Evolutionary conservation across 2,113 vertebrate species (phyloP), one percentile per base, ranked within the genome.

Genomic region (Psilopsiagon aymara): DNA sequence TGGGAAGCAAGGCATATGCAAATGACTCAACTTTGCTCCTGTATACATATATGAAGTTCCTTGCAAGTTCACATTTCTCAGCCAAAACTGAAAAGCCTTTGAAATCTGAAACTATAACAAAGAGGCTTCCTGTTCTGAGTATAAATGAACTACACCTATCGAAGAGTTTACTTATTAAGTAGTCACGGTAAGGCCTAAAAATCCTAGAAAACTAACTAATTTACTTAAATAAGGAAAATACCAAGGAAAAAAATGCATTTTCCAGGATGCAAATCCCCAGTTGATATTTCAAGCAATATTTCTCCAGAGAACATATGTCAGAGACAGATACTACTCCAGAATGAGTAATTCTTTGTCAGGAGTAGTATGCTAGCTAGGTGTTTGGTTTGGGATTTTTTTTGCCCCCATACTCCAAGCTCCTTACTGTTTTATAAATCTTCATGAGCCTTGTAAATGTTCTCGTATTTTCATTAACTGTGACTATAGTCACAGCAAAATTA

Each of bases 401-500:
- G 69, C 13, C 4, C 4, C 2, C 3, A 1, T 7, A 66, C 64
- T 86, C 84, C 53, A 85, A 12, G 6, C 4, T 91, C 47, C 70
- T 82, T 88, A 81, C 55, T 77, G 24, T 9, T 90, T 95, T 70
- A 81, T 94, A 91, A 93, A 95, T 95, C 73, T 95, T 87, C 46
- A 64, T 92, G 7, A 67, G 33, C 29, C 25, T 88, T 87, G 59
- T 82, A 87, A 95, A 68, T 63, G 6, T 89, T 90, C 25, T 80
- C 39, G 75, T 95, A 89, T 92, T 97, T 97, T 97, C 80, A 89
- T 95, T 96, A 85, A 43, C n/a, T 79, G 12, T 64, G 43, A 39
- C n/a, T 9, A 0, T 49, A 60, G 52, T 82, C 60, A 64, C 35
- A 69, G 29, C 8, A 91, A 88, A 80, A 80, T 68, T 75, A 90